These are phyloP conservation scores for Notodromas monacha DNA, from an alignment of 2,888 invertebrate genomes.

Conservation along the genomic window DNA sequence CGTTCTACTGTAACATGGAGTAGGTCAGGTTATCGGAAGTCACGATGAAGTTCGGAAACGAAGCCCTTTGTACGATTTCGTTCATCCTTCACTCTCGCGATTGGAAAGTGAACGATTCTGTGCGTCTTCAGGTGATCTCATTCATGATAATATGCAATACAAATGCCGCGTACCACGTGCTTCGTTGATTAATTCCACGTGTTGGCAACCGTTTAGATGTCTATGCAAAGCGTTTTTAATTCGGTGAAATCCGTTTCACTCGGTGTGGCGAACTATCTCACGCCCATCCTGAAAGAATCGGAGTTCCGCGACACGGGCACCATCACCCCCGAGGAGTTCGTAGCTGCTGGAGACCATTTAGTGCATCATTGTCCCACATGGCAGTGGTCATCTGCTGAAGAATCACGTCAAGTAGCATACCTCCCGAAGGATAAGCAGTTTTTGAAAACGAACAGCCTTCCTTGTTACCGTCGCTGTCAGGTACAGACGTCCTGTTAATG, in stretches of 20 bases:
- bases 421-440: slow-evolving; percentile 86
- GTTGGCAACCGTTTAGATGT: no score
- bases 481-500: no score
- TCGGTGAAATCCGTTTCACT: slow-evolving; percentile 77
- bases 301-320: slow-evolving; percentile 92
- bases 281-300: slow-evolving; percentile 82
- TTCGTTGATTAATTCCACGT: no score
- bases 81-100: no score
- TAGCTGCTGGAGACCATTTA: slow-evolving; percentile 86
- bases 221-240: slow-evolving; percentile 92
- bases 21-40: no score
- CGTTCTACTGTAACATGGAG: no score
- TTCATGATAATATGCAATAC: no score
- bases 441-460: slow-evolving; percentile 79
- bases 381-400: slow-evolving; percentile 74
- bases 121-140: no score
- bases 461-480: slow-evolving; percentile 77
- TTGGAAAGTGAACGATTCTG: no score
- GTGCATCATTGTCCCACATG: slow-evolving; percentile 98
- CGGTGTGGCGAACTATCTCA: slow-evolving; percentile 77
- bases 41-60: no score
- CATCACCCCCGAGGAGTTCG: slow-evolving; percentile 93
- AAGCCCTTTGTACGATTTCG: no score
- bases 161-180: no score
- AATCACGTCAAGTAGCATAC: slow-evolving; percentile 52